A percentile compares a stretch with the other conserved stretches of the same genome.
These are phyloP conservation scores for Caprella mutica DNA, from an alignment of 2,888 invertebrate species.

Conservation along the genomic window DNA sequence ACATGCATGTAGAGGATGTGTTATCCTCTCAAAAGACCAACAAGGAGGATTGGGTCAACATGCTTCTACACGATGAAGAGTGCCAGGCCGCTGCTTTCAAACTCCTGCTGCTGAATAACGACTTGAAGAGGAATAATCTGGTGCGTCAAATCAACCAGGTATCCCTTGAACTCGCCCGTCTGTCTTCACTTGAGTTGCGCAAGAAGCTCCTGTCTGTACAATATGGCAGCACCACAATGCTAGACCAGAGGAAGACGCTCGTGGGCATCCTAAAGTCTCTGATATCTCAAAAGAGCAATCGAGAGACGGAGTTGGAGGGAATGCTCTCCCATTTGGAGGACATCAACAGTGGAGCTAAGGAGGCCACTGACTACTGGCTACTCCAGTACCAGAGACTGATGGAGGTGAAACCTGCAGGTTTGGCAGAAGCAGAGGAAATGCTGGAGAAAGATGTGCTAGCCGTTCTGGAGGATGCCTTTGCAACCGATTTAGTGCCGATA, in stretches of 20 bases:
- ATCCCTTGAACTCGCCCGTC: constrained; percentile 16
- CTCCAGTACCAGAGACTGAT: constrained; percentile 30
- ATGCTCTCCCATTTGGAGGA: constrained; percentile 19
- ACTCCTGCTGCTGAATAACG: constrained; percentile 25
- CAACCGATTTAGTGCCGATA: constrained; percentile 21
- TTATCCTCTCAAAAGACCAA: constrained; percentile 16
- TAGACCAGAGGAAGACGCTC: constrained; percentile 26
- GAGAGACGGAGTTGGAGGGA: constrained; percentile 17
- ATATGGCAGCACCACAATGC: constrained; percentile 25
- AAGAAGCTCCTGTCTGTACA: constrained; percentile 21
- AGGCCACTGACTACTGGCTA: constrained; percentile 29
- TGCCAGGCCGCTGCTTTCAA: constrained; percentile 30
- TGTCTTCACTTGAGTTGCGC: constrained; percentile 28
- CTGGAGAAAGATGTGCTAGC: constrained; percentile 3
- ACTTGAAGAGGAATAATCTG: constrained; percentile 25
- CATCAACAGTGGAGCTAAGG: constrained; percentile 4
- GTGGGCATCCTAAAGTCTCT: constrained; percentile 26
- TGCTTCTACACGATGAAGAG: constrained; percentile 25
- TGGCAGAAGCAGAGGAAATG: constrained; percentile 19
- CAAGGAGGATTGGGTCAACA: constrained; percentile 21
- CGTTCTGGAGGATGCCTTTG: constrained; percentile 18
- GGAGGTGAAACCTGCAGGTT: constrained; percentile 26
- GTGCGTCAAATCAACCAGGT: constrained; percentile 25
- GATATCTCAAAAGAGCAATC: constrained; percentile 18
- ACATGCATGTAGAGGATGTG: constrained; percentile 18